Evolutionary conservation across 2,888 invertebrate species (phyloP).

Genomic region (Dione vanillae): DNA sequence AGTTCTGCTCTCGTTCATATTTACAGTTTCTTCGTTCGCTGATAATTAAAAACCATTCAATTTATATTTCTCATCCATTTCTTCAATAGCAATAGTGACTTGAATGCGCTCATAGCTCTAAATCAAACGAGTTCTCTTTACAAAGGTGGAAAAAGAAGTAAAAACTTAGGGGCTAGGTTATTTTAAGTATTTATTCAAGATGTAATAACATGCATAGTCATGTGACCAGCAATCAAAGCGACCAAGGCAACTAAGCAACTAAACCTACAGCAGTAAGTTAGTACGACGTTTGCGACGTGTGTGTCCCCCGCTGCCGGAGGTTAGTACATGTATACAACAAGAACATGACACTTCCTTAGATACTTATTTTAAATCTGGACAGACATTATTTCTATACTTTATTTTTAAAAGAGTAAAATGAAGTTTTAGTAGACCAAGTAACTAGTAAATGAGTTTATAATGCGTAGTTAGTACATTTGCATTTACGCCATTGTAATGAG

Average conservation of each 20-base stretch:
- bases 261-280: slow-evolving; percentile 14
- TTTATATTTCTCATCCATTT: slow-evolving; percentile 19
- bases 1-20: neutral
- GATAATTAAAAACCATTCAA: slow-evolving; percentile 19
- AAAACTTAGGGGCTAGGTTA: no score
- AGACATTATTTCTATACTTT: no score
- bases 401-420: neutral
- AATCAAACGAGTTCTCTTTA: slow-evolving; percentile 23
- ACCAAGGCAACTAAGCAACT: neutral
- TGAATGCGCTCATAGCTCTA: slow-evolving; percentile 27
- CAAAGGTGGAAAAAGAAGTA: slow-evolving; percentile 15
- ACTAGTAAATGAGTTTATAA: slow-evolving; percentile 13
- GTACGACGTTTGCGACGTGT: neutral
- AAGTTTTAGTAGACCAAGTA: neutral
- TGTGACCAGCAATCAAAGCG: neutral
- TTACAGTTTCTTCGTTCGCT: slow-evolving; percentile 4
- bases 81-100: slow-evolving; percentile 2
- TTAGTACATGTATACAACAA: slow-evolving; percentile 15
- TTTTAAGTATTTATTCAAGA: no score
- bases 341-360: no score
- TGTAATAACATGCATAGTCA: no score
- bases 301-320: slow-evolving; percentile 12
- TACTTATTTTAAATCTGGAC: no score
- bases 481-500: no score
- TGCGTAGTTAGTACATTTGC: slow-evolving; percentile 33